Base-by-base conservation (phyloP, 2,113 vertebrate species). In the Chloebia gouldiae region DNA sequence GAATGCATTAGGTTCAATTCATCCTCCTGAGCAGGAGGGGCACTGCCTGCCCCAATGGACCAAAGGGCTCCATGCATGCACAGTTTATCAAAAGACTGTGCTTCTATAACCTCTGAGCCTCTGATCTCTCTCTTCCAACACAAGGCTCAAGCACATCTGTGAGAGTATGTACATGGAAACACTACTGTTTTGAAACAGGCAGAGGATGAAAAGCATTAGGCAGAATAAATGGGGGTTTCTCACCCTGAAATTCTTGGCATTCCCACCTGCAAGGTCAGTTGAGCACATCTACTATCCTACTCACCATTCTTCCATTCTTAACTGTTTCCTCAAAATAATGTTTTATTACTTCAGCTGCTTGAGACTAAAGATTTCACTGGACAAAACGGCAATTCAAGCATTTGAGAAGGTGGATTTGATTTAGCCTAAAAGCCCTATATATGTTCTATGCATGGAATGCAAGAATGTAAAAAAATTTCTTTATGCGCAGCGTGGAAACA, bases 291-390 rank as follows among this genome's bases (percentile, higher is more conserved):
- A 45, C 39, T 27, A 12, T 60, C 28, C 33, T 86, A 18, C 23
- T 78, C 13, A 33, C 8, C 19, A 53, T 51, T 37, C 15, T 77
- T 37, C 33, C 54, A 23, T 45, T 45, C n/a, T 61, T 53, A 78
- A 24, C 11, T 0, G 0, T 69, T 86, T 69, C 18, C 18, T 69
- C 33, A 15, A 23, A 45, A 33, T 53, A n/a, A 2, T n/a, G 8
- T 49, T 57, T 10, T 30, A 19, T 31, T 53, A 44, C 0, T 3
- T 11, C 39, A 84, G 12, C 23, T 59, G 18, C 9, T 61, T 37
- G 18, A 27, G 25, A 57, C 15, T 63, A 16, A 87, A 69, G 20
- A 22, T 87, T 75, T 81, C 39, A 63, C 30, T 2, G 19, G 40
- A 39, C 7, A 60, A 69, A 70, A 37, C 4, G 53, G 7, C 60